Conservation (phyloP, 2,888 invertebrate species). For the Diaprepes abbreviatus region DNA sequence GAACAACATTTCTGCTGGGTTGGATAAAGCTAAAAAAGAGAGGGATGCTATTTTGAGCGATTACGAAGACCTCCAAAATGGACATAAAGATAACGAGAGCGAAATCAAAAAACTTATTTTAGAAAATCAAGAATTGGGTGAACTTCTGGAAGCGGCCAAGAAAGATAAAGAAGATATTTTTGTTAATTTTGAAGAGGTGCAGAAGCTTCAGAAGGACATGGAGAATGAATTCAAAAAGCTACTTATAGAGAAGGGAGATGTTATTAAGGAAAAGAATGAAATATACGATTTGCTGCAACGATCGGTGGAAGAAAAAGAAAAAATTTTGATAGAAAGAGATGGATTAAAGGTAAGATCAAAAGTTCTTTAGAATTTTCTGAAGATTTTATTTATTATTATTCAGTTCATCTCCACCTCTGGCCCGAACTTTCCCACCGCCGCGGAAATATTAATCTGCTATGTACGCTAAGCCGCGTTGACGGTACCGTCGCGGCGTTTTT, state of each 20-base stretch:
- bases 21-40: slow-evolving; percentile 26
- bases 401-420: too few species aligned
- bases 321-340: slow-evolving; percentile 24
- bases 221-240: slow-evolving; percentile 30
- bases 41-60: slow-evolving; percentile 4
- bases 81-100: slow-evolving; percentile 33
- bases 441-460: too few species aligned
- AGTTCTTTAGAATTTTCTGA: too few species aligned
- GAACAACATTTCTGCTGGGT: slow-evolving; percentile 9
- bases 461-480: too few species aligned
- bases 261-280: slow-evolving; percentile 36
- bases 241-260: slow-evolving; percentile 21
- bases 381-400: too few species aligned
- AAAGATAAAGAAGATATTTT: slow-evolving; percentile 10
- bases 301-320: slow-evolving; percentile 35
- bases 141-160: slow-evolving; percentile 18
- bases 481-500: too few species aligned
- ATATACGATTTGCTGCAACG: slow-evolving; percentile 36
- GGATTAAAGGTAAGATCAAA: slow-evolving; percentile 12
- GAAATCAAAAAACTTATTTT: slow-evolving; percentile 32
- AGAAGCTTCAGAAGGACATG: slow-evolving; percentile 19
- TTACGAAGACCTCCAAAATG: slow-evolving; percentile 24
- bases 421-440: too few species aligned
- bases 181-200: slow-evolving; percentile 13
- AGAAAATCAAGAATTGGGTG: slow-evolving; percentile 23